These are phyloP conservation scores for Oxystoma pomonae DNA, from an alignment of 2,888 invertebrate genomes.

Conservation along the genomic window DNA sequence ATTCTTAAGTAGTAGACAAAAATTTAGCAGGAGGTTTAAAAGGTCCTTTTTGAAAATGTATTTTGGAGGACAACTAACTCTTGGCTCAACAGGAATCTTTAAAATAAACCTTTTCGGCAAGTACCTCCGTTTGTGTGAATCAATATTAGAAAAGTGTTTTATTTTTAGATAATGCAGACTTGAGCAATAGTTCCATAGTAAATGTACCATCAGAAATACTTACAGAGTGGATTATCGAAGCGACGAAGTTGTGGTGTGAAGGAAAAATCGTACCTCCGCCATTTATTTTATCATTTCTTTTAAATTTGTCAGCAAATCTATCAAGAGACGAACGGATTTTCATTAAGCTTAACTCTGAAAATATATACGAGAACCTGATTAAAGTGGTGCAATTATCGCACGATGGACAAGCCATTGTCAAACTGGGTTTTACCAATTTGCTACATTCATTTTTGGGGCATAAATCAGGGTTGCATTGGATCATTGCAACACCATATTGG, in stretches of 20 bases:
- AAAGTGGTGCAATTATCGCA: background rate
- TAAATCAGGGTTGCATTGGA: constrained; percentile 61
- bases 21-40: no score
- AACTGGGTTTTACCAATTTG: constrained; percentile 64
- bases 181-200: background rate
- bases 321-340: constrained; percentile 58
- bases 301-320: constrained; percentile 59
- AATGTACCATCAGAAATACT: constrained; percentile 35
- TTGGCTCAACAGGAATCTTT: no score
- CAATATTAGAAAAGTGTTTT: no score
- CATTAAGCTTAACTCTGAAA: constrained; percentile 51
- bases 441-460: constrained; percentile 59
- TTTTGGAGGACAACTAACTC: no score
- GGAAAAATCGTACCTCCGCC: constrained; percentile 16
- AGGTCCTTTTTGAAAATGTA: no score
- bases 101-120: no score
- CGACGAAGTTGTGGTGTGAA: constrained; percentile 43
- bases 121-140: no score
- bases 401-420: constrained; percentile 54
- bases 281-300: constrained; percentile 53
- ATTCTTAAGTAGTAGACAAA: no score
- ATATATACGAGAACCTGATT: constrained; percentile 44
- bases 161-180: no score
- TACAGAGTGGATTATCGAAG: constrained; percentile 46
- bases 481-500: constrained; percentile 62